Conservation (phyloP, 2,113 vertebrate genomes). For the Ondatra zibethicus region DNA sequence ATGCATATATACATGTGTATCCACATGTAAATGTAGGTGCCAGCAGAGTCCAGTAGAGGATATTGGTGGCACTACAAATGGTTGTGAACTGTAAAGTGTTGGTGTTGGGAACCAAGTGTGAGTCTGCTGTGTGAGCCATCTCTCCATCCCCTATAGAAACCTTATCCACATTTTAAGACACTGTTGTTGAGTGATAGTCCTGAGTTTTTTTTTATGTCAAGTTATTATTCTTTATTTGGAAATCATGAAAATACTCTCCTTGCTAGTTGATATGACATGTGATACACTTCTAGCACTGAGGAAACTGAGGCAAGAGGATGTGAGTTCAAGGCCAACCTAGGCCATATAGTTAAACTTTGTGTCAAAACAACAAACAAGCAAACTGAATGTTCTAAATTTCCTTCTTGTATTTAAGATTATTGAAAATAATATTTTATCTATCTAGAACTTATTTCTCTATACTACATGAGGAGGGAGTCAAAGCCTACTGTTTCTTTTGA, state of each 20-base stretch:
- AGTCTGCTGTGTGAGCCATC: background rate
- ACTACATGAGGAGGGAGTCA: background rate
- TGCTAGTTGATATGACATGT: background rate
- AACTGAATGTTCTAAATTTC: background rate
- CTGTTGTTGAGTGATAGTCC: background rate
- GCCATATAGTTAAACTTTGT: background rate
- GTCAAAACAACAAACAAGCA: background rate
- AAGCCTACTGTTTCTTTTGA: background rate
- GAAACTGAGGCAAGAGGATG: background rate
- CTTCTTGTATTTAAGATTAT: background rate
- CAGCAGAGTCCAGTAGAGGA: background rate
- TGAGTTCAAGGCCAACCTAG: background rate
- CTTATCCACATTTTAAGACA: background rate
- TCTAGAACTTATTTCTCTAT: background rate
- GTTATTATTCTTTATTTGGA: background rate
- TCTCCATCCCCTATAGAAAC: background rate
- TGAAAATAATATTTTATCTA: background rate
- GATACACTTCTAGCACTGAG: background rate
- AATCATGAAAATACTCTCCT: background rate
- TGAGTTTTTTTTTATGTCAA: slow-evolving; percentile 35
- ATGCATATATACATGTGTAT: background rate
- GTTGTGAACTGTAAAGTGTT: background rate
- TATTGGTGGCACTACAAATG: background rate
- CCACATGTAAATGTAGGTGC: background rate
- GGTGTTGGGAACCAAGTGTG: background rate